Evolutionary conservation across 2,113 vertebrate genomes (phyloP), one percentile per base, ranked within the genome.

Genomic region (Centropus unirufus): DNA sequence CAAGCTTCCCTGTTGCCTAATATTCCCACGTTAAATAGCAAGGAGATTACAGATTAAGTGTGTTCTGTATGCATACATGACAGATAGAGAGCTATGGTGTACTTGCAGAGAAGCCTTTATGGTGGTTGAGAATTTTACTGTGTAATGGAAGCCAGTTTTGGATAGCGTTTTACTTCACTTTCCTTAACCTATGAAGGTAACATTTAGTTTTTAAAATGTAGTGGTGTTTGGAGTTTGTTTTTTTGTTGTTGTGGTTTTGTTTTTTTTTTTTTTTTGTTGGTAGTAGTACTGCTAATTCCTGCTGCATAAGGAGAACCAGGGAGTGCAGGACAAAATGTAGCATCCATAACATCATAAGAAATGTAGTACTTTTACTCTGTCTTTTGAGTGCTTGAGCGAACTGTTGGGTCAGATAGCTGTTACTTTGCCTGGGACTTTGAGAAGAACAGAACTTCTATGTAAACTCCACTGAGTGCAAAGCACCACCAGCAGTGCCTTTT

Each of bases 1-100:
- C 92, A 93, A 86, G 80, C 86, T 84, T 89, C 83, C 93, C 79
- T 88, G 46, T 80, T 95, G 92, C 85, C 80, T 81, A 78, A 70
- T 90, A 77, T 86, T 95, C 88, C 72, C 83, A 74, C 63, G 91
- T 73, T 61, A 80, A 55, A 80, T 77, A 90, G 83, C 92, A 91
- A 55, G 81, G 74, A 79, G 84, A 83, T 92, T 66, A 92, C 93
- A 84, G 58, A 73, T 77, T 74, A 79, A 58, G 82, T 86, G 75
- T 91, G 47, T 95, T 92, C 82, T 92, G 77, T 90, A 8, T 34
- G 59, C 4, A 11, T 52, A 61, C 1, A 8, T 42, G 74, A 80
- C 23, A 16, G 84, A 63, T 44, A 47, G 34, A 54, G 88, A 74
- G 86, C 72, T 94, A 36, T 36, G 32, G 47, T 57, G 74, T 86